Conservation (phyloP, 1,140 invertebrate species). For the Drosophila sulfurigaster region DNA sequence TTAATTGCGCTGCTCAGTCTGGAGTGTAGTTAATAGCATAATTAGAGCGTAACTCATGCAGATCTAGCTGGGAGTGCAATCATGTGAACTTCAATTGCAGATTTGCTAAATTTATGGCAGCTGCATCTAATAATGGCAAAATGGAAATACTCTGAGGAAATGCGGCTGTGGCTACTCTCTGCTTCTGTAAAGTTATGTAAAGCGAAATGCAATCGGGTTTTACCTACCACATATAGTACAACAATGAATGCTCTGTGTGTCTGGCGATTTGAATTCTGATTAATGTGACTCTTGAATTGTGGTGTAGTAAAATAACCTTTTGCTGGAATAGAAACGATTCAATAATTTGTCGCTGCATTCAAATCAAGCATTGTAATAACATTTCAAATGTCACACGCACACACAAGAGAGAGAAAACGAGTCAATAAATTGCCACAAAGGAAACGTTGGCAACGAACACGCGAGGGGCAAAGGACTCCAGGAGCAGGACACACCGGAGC, state of each 20-base stretch:
- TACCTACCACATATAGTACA: neutral
- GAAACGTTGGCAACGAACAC: slow-evolving; percentile 25
- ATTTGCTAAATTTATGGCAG: slow-evolving; percentile 10
- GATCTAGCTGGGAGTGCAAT: neutral
- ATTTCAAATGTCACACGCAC: slow-evolving; percentile 64
- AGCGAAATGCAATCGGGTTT: neutral
- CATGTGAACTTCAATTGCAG: slow-evolving; percentile 1
- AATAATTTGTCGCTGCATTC: slow-evolving; percentile 71
- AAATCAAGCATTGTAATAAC: slow-evolving; percentile 77
- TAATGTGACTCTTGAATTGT: neutral
- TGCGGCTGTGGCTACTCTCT: no score
- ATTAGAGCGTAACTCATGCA: slow-evolving; percentile 8
- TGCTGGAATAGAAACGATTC: slow-evolving; percentile 19
- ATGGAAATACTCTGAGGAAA: neutral
- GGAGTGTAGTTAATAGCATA: neutral
- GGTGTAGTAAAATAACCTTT: neutral
- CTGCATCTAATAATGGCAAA: neutral
- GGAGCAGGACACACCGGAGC: neutral
- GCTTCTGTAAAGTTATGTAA: neutral
- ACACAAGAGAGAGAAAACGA: slow-evolving; percentile 46
- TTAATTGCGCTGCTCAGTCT: neutral
- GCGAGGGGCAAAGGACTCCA: neutral
- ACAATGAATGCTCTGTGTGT: neutral
- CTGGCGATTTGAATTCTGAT: slow-evolving; percentile 4
- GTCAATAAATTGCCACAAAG: slow-evolving; percentile 74